Evolutionary conservation across 2,888 invertebrate species (phyloP), one percentile per base, ranked within the genome.

Genomic region (Idaea aversata): DNA sequence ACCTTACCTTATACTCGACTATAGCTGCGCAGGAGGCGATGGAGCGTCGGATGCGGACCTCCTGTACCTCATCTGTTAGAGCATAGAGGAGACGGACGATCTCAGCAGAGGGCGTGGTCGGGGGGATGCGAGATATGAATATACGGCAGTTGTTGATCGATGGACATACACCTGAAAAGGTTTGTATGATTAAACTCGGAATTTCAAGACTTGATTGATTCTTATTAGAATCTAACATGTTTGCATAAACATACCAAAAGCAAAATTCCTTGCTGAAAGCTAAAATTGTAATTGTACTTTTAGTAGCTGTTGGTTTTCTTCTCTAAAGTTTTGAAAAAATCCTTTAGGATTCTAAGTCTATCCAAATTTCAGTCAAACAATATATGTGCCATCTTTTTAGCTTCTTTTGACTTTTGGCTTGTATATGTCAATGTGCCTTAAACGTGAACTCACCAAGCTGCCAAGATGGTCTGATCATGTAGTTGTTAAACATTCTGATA

Each of bases 61-160:
- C 91, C 71, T 88, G 86, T 75, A 91, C 91, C 75, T 92, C 92
- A 67, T 93, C 92, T 61, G 93, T 92, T 35, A 91, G 83, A 67
- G 94, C 94, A 72, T 90, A 90, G 84, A 96, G 91, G 74, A 93
- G 85, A 0, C 90, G 87, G 38, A 90, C 86, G 65, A 96, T 94
- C 82, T 96, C 95, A n/a, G 93, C 92, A 63, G 93, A 92, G 6
- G 93, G 88, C 72, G 94, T 95, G 61, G 91, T 93, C 86, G 94
- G 75, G 93, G 95, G 82, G 67, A 93, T 90, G 70, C 91, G 91
- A 59, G 90, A 91, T 72, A 97, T 94, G 82, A 95, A 95, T 64
- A 97, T 92, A 63, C 96, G 94, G 77, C 96, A 96, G 86, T 97
- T 97, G 87, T 97, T 96, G 61, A 96, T 94, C 61, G 96, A 96